These are phyloP conservation scores for Dendrolimus kikuchii DNA, from an alignment of 1,140 invertebrate species.

Conservation along the genomic window DNA sequence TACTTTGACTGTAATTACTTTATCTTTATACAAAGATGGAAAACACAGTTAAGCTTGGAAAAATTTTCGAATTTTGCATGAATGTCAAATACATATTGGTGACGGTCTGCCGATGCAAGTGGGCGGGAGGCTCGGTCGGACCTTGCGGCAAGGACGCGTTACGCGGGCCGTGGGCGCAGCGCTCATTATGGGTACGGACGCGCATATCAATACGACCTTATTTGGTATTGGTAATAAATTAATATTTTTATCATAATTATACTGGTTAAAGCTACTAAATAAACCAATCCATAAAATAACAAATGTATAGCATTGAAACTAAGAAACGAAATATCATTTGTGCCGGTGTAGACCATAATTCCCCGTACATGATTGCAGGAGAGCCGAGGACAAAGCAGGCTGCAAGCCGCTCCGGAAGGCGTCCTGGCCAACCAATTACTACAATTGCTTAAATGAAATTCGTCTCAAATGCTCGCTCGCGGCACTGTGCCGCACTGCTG, in stretches of 20 bases:
- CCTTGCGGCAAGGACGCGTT: slow-evolving; percentile 60
- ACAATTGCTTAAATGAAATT: slow-evolving; percentile 69
- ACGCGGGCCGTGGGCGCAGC: slow-evolving; percentile 31
- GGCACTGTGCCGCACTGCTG: slow-evolving; percentile 11
- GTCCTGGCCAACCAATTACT: slow-evolving; percentile 54
- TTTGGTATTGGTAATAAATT: slow-evolving; percentile 22
- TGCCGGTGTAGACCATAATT: background rate
- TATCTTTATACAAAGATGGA: too few species aligned
- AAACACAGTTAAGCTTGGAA: too few species aligned
- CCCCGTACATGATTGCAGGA: slow-evolving; percentile 15
- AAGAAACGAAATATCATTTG: background rate
- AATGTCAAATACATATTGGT: background rate
- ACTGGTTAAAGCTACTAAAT: too few species aligned
- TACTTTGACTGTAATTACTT: too few species aligned
- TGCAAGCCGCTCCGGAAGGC: slow-evolving; percentile 48
- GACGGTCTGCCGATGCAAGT: slow-evolving; percentile 16
- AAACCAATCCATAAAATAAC: too few species aligned
- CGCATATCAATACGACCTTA: slow-evolving; percentile 41
- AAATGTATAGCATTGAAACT: too few species aligned
- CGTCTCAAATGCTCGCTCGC: slow-evolving; percentile 46
- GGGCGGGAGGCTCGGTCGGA: slow-evolving; percentile 53
- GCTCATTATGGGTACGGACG: slow-evolving; percentile 15
- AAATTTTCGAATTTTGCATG: too few species aligned
- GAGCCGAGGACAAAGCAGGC: slow-evolving; percentile 37
- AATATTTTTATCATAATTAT: too few species aligned